Evolutionary conservation across 1,140 invertebrate genomes (phyloP).

Genomic region (Drosophila subobscura): DNA sequence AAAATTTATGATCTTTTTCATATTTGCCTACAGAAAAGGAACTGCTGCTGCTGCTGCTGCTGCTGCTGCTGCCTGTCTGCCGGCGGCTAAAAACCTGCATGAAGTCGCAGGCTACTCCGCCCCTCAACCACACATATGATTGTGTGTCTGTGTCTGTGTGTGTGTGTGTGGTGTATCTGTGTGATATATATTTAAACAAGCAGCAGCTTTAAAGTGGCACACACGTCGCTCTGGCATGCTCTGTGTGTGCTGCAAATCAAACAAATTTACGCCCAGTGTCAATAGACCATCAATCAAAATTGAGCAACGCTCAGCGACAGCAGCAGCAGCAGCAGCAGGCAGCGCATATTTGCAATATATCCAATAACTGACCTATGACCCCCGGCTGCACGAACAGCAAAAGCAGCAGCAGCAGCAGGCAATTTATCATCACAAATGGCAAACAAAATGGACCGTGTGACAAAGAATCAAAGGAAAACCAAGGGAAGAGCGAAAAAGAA

Average conservation of each 20-base stretch:
- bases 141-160: slow-evolving; percentile 13
- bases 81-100: slow-evolving; percentile 48
- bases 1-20: slow-evolving; percentile 83
- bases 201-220: slow-evolving; percentile 54
- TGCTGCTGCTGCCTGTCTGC: slow-evolving; percentile 6
- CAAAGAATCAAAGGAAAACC: slow-evolving; percentile 12
- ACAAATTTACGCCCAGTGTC: slow-evolving; percentile 56
- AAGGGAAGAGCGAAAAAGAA: not conserved
- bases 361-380: slow-evolving; percentile 73
- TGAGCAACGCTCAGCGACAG: slow-evolving; percentile 24
- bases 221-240: not conserved
- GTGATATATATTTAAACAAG: slow-evolving; percentile 33
- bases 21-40: slow-evolving; percentile 76
- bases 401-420: slow-evolving; percentile 25
- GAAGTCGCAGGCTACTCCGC: slow-evolving; percentile 1
- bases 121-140: slow-evolving; percentile 21
- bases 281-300: slow-evolving; percentile 71
- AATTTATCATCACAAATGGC: slow-evolving; percentile 74
- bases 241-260: slow-evolving; percentile 45
- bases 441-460: slow-evolving; percentile 68
- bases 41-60: slow-evolving; percentile 16
- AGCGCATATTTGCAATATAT: slow-evolving; percentile 47
- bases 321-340: too few species aligned
- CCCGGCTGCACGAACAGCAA: slow-evolving; percentile 25
- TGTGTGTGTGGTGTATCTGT: slow-evolving; percentile 2